Conservation (phyloP, 2,113 vertebrate genomes). For the Mastomys coucha region DNA sequence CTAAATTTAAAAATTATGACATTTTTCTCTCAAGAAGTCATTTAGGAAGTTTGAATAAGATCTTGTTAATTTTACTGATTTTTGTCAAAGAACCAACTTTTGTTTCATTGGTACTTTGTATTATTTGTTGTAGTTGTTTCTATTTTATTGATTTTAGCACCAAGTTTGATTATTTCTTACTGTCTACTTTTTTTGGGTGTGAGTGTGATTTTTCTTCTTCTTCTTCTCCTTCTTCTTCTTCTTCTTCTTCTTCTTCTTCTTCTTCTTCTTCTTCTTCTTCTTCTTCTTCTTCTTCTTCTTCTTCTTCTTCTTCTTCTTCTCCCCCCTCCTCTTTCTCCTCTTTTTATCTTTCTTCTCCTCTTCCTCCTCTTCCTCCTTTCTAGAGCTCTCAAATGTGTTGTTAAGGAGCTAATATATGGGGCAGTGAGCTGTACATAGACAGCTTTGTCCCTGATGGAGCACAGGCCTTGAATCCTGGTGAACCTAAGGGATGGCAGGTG, state of each 20-base stretch:
- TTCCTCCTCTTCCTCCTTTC: too few relatives aligned
- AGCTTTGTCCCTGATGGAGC: too few relatives aligned
- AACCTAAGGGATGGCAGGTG: too few relatives aligned
- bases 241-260: too few relatives aligned
- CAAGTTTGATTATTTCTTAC: neutral
- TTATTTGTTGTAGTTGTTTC: neutral
- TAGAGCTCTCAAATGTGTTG: neutral
- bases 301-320: too few relatives aligned
- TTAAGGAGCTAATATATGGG: neutral
- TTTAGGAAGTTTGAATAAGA: neutral
- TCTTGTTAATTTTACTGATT: neutral
- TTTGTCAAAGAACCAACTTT: neutral
- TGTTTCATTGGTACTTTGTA: neutral
- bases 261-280: too few relatives aligned
- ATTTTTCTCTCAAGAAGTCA: neutral
- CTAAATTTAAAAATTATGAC: neutral
- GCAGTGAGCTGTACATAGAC: too few relatives aligned
- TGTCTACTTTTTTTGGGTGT: neutral
- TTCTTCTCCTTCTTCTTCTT: too few relatives aligned
- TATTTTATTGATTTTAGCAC: neutral
- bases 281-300: too few relatives aligned
- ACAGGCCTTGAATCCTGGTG: too few relatives aligned
- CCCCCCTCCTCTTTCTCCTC: too few relatives aligned
- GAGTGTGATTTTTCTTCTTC: neutral
- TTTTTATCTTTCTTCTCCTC: too few relatives aligned